Conservation (phyloP, 2,113 vertebrate species). For the Macrotus californicus region DNA sequence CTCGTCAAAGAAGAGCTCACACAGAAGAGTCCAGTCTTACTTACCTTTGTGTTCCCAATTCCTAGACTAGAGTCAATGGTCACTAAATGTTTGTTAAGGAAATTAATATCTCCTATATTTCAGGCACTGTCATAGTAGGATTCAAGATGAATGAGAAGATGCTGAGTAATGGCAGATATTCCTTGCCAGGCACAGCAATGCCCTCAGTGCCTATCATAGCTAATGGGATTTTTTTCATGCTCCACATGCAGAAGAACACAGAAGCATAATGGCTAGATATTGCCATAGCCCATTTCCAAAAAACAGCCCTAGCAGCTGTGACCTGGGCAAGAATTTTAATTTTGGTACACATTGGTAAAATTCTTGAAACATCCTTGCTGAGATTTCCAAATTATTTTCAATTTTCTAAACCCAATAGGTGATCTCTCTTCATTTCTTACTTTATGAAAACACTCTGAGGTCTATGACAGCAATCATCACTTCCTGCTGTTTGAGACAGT, state of each 20-base stretch:
- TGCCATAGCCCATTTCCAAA: not conserved
- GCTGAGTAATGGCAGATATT: not conserved
- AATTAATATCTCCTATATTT: not conserved
- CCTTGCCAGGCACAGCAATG: not conserved
- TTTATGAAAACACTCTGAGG: not conserved
- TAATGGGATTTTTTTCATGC: not conserved
- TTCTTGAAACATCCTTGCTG: not conserved
- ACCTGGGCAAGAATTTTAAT: not conserved
- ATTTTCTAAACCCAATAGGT: conserved; percentile 3
- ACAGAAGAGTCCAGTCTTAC: not conserved
- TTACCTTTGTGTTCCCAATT: not conserved
- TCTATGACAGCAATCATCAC: not conserved
- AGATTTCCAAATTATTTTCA: conserved; percentile 16
- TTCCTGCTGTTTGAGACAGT: not conserved
- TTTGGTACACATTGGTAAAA: not conserved
- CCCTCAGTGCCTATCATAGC: too few relatives aligned
- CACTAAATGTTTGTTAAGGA: not conserved
- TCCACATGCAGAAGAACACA: not conserved
- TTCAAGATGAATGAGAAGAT: not conserved
- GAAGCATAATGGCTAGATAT: not conserved
- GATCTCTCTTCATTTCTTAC: not conserved
- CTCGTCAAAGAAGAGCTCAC: not conserved
- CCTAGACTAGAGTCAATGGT: not conserved
- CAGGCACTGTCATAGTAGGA: not conserved
- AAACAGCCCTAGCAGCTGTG: not conserved